Base-by-base conservation (phyloP, 2,888 invertebrate genomes). In the Stenodera caucasica region DNA sequence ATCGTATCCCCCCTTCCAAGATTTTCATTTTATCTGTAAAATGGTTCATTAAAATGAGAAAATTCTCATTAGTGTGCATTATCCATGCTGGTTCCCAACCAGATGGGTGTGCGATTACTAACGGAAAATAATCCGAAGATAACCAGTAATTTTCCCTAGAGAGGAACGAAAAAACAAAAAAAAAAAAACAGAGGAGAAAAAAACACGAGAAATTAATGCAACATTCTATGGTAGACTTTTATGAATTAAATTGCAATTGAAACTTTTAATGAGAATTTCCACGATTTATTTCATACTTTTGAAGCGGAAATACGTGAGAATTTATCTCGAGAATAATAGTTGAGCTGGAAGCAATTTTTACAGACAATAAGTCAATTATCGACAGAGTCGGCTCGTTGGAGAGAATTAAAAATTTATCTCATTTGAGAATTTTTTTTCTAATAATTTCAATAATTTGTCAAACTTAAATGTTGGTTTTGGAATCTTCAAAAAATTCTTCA, bases 21-120 rank as follows among this genome's bases (percentile, higher is more conserved):
- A 50, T 57, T 49, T 14, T 33, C 53, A 50, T 55, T 59, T 53
- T 59, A 64, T 58, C 63, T 65, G 63, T 65, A 66, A 45, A 65
- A 63, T 60, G 65, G 63, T 67, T 65, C 63, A 67, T 67, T 65
- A 65, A 58, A 60, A 65, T 59, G 64, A 59, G 67, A 64, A 65
- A 65, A 67, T 61, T 59, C 60, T 63, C 66, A 67, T 65, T 67
- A 65, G 60, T 57, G 58, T 53, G 54, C 62, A 61, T 67, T 67
- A 63, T 65, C 64, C 49, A 21, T 11, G 45, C 45, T 37, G 14
- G 35, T n/a, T n/a, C n/a, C n/a, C n/a, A n/a, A n/a, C n/a, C n/a
- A n/a, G 35, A 5, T 14, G 14, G 15, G 14, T 8, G 18, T 21
- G 37, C 15, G 15, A 45, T 45, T 45, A 45, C 45, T 21, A 12